phyloP scores from a whole-genome alignment of 2,113 vertebrate genomes.

The Paramisgurnus dabryanus region DNA sequence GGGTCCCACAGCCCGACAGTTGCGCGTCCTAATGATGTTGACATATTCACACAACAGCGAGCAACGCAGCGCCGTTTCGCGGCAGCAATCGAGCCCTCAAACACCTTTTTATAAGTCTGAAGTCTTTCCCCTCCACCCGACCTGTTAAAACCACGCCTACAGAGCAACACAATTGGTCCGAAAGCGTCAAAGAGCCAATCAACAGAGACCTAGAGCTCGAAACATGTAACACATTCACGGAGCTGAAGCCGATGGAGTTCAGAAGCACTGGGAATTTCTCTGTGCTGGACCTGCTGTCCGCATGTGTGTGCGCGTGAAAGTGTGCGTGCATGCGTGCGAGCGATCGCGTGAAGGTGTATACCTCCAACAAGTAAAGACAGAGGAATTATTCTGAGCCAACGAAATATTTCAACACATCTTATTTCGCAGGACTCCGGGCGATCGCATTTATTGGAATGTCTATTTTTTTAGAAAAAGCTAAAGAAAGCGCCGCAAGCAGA shows the following conservation, averaged over 20 bases:
- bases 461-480: constrained; percentile 65
- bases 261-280: constrained; percentile 90
- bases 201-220: constrained; percentile 87
- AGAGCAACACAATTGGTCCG: constrained; percentile 98
- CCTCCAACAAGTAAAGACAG: constrained; percentile 70
- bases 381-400: constrained; percentile 72
- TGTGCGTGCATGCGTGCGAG: constrained; percentile 51
- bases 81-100: constrained; percentile 88
- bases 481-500: constrained; percentile 61
- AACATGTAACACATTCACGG: constrained; percentile 90
- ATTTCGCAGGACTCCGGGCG: constrained; percentile 65
- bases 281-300: constrained; percentile 70
- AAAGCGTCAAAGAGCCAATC: constrained; percentile 99
- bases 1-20: constrained; percentile 62
- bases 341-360: constrained; percentile 67
- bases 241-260: constrained; percentile 88
- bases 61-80: constrained; percentile 83
- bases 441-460: constrained; percentile 73
- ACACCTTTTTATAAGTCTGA: constrained; percentile 99
- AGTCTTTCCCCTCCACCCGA: constrained; percentile 94
- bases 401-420: constrained; percentile 76
- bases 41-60: constrained; percentile 88
- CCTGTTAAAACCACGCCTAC: constrained; percentile 99
- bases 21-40: constrained; percentile 81
- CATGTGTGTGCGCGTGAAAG: constrained; percentile 66